These are phyloP conservation scores for Epistrophe eligans DNA, from an alignment of 2,888 invertebrate genomes.

Conservation along the genomic window DNA sequence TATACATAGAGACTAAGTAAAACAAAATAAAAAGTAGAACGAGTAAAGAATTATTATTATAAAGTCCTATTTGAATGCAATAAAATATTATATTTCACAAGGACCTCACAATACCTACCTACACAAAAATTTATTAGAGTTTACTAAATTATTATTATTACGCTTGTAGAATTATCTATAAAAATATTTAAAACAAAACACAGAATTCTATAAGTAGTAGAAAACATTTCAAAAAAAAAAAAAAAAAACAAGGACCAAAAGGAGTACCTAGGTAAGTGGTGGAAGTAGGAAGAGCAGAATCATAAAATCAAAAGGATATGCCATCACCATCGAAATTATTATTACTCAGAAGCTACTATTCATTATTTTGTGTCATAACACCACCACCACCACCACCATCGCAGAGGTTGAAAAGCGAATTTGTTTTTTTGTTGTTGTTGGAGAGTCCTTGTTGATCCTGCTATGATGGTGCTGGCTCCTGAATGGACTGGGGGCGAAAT, in stretches of 20 bases:
- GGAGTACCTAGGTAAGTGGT: not conserved
- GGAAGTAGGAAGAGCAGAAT: too few species aligned
- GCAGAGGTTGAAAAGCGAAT: constrained; percentile 10
- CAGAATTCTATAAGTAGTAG: constrained; percentile 5
- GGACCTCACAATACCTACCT: not conserved
- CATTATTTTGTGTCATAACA: constrained; percentile 54
- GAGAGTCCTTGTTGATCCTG: constrained; percentile 38
- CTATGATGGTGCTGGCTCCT: too few species aligned
- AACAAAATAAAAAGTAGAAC: not conserved
- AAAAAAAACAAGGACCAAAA: not conserved
- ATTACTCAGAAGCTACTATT: constrained; percentile 64
- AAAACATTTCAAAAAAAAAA: not conserved
- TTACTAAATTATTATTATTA: constrained; percentile 43
- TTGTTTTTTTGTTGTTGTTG: constrained; percentile 2
- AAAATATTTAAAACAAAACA: constrained; percentile 2
- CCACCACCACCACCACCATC: not conserved
- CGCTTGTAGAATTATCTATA: constrained; percentile 38
- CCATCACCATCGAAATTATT: constrained; percentile 56
- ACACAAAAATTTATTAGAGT: constrained; percentile 1
- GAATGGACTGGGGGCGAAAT: constrained; percentile 55
- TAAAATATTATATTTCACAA: constrained; percentile 23
- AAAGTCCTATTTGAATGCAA: constrained; percentile 24
- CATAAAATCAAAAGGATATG: constrained; percentile 49
- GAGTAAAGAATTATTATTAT: not conserved
- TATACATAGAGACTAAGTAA: too few species aligned